Percentiles rank a stretch among this genome's conserved stretches.
phyloP scores from a whole-genome alignment of 2,888 invertebrate species.

The Sceliomorpha sp. region DNA sequence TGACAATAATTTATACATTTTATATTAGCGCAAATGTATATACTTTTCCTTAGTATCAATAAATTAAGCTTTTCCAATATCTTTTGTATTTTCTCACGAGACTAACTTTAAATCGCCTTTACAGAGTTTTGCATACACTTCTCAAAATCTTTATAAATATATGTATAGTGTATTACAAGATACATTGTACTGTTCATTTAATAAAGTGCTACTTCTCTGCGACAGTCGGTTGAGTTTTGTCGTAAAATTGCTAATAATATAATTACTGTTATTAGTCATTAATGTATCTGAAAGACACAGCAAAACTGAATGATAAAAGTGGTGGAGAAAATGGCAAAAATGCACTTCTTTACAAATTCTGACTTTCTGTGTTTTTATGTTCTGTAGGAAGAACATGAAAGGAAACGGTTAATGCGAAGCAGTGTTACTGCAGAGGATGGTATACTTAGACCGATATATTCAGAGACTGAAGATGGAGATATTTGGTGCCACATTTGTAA shows the following conservation, averaged over 20 bases:
- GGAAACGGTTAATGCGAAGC: conserved; percentile 77
- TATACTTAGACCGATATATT: conserved; percentile 76
- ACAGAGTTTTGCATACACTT: no score
- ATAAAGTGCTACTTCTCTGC: no score
- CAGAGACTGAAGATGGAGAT: conserved; percentile 76
- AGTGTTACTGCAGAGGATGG: conserved; percentile 79
- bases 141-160: no score
- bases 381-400: conserved; percentile 77
- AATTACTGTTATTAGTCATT: conserved; percentile 5
- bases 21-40: no score
- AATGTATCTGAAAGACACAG: conserved; percentile 9
- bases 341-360: conserved; percentile 12
- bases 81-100: no score
- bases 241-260: background rate
- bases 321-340: conserved; percentile 12
- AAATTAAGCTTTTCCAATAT: no score
- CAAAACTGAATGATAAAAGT: conserved; percentile 20
- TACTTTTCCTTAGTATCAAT: no score
- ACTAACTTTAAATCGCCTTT: no score
- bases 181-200: no score
- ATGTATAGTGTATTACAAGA: no score
- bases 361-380: conserved; percentile 53
- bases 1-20: no score
- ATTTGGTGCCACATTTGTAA: conserved; percentile 80
- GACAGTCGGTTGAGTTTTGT: background rate